These are phyloP conservation scores for Rhizoglyphus robini DNA, from an alignment of 1,140 invertebrate species.

Conservation along the genomic window DNA sequence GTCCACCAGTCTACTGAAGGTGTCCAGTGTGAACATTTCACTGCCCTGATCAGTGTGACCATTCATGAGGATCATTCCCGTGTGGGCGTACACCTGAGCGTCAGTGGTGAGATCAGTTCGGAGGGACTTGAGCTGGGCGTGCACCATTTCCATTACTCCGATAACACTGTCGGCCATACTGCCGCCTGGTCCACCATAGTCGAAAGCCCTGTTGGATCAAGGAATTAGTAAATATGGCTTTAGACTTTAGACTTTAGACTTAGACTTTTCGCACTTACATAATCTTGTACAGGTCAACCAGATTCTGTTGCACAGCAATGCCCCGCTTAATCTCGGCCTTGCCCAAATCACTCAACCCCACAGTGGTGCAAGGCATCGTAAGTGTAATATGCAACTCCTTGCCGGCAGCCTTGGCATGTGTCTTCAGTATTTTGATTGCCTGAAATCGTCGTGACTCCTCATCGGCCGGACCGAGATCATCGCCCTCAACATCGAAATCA, in stretches of 20 bases:
- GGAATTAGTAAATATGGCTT: too few relatives aligned
- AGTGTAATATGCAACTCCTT: slow-evolving; percentile 7
- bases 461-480: background rate
- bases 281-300: slow-evolving; percentile 15
- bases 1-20: background rate
- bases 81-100: background rate
- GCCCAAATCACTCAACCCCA: slow-evolving; percentile 14
- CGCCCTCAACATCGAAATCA: slow-evolving; percentile 17
- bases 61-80: slow-evolving; percentile 18
- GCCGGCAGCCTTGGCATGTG: background rate
- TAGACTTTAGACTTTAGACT: background rate
- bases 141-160: slow-evolving; percentile 8
- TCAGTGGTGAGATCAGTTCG: background rate
- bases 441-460: slow-evolving; percentile 7
- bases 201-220: slow-evolving; percentile 13
- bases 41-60: slow-evolving; percentile 17
- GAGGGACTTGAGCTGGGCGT: background rate
- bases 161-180: background rate
- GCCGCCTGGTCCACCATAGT: slow-evolving; percentile 11
- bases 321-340: slow-evolving; percentile 9
- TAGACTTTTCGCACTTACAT: slow-evolving; percentile 3
- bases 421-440: slow-evolving; percentile 16
- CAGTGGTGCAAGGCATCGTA: slow-evolving; percentile 8
- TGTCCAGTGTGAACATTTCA: slow-evolving; percentile 12
- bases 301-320: background rate